Evolutionary conservation across 1,140 invertebrate genomes (phyloP).

Genomic region (Nephotettix cincticeps): DNA sequence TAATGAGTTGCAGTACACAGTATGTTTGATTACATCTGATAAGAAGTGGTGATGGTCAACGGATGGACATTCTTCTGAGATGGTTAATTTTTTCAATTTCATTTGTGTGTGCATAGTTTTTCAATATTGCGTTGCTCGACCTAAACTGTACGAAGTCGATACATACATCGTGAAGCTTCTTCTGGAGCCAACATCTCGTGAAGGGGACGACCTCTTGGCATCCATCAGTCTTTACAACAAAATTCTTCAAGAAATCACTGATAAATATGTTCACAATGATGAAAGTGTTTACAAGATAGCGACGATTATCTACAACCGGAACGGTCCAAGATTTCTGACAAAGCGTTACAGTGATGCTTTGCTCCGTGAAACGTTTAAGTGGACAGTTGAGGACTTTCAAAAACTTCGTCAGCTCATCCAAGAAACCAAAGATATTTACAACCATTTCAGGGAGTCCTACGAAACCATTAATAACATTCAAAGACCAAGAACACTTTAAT

Average conservation of each 20-base stretch:
- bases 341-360: conserved; percentile 17
- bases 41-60: no score
- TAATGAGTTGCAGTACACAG: no score
- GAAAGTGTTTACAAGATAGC: conserved; percentile 14
- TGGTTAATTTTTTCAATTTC: no score
- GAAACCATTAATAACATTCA: conserved; percentile 23
- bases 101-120: background rate
- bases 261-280: conserved; percentile 19
- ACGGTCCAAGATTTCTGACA: conserved; percentile 11
- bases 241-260: conserved; percentile 13
- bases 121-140: background rate
- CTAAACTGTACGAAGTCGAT: conserved; percentile 13
- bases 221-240: conserved; percentile 15
- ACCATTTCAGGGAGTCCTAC: conserved; percentile 7
- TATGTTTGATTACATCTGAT: no score
- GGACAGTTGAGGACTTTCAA: conserved; percentile 3
- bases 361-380: conserved; percentile 9
- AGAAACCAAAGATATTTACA: conserved; percentile 21
- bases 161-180: conserved; percentile 15
- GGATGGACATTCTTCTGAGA: no score
- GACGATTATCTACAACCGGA: conserved; percentile 14
- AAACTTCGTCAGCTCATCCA: background rate
- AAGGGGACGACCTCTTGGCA: conserved; percentile 16
- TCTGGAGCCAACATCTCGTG: conserved; percentile 13
- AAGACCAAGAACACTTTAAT: conserved; percentile 17